A percentile compares a stretch with the other conserved stretches of the same genome.
These are phyloP conservation scores for Melikaiella ostensackeni DNA, from an alignment of 2,888 invertebrate genomes.

Conservation along the genomic window DNA sequence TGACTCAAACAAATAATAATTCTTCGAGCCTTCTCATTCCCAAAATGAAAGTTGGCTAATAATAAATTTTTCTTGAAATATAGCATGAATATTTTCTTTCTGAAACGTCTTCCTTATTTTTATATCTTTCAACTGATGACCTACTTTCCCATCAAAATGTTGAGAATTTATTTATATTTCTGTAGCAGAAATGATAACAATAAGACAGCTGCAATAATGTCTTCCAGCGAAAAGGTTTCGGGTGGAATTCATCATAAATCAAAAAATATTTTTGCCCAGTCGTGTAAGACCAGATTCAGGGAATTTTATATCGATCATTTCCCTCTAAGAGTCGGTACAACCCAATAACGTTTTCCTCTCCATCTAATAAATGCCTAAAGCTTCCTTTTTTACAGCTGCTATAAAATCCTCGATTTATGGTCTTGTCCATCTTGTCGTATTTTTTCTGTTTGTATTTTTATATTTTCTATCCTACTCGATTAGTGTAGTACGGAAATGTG, in stretches of 20 bases:
- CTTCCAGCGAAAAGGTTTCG: not conserved
- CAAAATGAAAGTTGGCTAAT: no score
- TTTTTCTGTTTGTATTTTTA: conserved; percentile 11
- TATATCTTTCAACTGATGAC: not conserved
- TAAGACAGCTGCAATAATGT: not conserved
- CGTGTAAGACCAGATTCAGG: not conserved
- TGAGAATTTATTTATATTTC: not conserved
- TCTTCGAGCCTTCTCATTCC: no score
- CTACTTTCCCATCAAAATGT: not conserved
- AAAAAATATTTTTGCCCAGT: not conserved
- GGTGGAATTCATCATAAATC: not conserved
- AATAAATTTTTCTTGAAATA: no score
- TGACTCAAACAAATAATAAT: no score
- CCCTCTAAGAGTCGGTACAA: conserved; percentile 8
- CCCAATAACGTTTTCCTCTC: conserved; percentile 24
- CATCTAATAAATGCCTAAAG: conserved; percentile 24
- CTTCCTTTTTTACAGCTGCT: conserved; percentile 17
- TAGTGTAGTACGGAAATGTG: not conserved
- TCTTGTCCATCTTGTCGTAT: not conserved
- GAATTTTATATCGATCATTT: conserved; percentile 29
- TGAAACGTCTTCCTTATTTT: not conserved
- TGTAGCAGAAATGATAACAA: conserved; percentile 1
- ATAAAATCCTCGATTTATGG: conserved; percentile 29
- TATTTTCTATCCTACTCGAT: not conserved
- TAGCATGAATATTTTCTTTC: not conserved